phyloP scores from a whole-genome alignment of 2,888 invertebrate genomes.

The Drepanosiphum platanoidis region DNA sequence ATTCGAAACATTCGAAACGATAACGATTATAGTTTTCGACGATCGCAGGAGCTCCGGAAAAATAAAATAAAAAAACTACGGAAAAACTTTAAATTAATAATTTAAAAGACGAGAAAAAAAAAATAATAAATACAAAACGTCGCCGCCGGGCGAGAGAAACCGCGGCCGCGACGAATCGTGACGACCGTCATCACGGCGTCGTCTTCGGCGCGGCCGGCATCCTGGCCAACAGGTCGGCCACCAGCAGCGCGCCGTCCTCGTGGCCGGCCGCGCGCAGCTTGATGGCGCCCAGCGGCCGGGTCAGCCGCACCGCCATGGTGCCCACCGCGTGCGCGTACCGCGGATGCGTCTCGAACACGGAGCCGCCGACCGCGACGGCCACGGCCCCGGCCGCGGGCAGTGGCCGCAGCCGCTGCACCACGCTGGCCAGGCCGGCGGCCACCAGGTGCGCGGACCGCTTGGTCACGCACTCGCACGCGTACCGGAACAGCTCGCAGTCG shows the following conservation, averaged over 20 bases:
- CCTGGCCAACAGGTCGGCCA: background rate
- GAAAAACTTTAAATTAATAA: too few relatives aligned
- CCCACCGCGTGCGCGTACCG: background rate
- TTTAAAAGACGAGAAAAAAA: too few relatives aligned
- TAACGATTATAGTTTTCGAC: too few relatives aligned
- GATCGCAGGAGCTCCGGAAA: too few relatives aligned
- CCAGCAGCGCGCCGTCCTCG: background rate
- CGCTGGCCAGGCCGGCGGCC: background rate
- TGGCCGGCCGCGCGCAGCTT: background rate
- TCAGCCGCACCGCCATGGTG: background rate
- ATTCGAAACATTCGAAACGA: too few relatives aligned
- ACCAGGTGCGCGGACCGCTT: slow-evolving; percentile 31
- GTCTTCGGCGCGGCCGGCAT: too few relatives aligned
- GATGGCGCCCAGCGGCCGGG: background rate
- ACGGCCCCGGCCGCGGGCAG: background rate
- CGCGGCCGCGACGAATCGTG: too few relatives aligned
- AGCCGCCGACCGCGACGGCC: background rate
- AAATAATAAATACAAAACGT: too few relatives aligned
- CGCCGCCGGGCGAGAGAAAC: too few relatives aligned
- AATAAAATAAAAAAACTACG: too few relatives aligned
- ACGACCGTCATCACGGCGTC: too few relatives aligned
- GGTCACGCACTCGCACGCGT: slow-evolving; percentile 9
- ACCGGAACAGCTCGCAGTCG: slow-evolving; percentile 36
- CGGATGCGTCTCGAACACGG: background rate
- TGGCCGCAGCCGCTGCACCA: background rate